Percentiles rank a stretch among this genome's conserved stretches.
These are phyloP conservation scores for Myocastor coypus DNA, from an alignment of 2,113 vertebrate species.

Conservation along the genomic window DNA sequence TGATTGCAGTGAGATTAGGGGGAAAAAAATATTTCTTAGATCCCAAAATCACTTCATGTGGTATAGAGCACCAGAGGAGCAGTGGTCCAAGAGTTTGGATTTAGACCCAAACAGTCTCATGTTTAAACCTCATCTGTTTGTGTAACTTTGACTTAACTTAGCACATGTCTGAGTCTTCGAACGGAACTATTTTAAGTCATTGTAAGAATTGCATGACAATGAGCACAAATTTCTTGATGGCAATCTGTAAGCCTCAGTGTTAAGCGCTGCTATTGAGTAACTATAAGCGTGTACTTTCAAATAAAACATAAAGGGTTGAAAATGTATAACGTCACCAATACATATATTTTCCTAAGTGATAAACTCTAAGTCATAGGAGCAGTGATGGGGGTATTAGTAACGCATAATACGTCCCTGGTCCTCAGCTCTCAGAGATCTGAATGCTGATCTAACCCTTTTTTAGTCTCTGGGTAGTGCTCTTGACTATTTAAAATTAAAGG, in stretches of 20 bases:
- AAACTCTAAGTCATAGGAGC: neutral
- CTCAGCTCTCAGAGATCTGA: neutral
- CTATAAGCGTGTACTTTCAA: neutral
- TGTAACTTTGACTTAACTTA: neutral
- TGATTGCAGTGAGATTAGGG: neutral
- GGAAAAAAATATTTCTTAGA: neutral
- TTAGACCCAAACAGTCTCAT: neutral
- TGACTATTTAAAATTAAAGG: neutral
- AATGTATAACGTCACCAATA: neutral
- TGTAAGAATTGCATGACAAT: constrained; percentile 3
- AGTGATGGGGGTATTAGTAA: neutral
- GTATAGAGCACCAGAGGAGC: neutral
- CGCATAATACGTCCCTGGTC: neutral
- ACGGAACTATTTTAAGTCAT: neutral
- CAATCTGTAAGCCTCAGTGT: neutral
- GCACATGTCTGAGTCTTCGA: neutral
- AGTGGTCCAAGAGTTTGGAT: neutral
- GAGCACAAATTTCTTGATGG: constrained; percentile 3
- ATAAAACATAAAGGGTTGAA: neutral
- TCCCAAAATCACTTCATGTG: neutral
- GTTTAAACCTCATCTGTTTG: neutral
- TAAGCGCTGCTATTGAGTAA: constrained; percentile 6
- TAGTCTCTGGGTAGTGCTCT: neutral
- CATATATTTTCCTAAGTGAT: neutral
- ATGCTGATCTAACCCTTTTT: neutral